Base-by-base conservation (phyloP, 2,113 vertebrate genomes). In the Oncorhynchus kisutch region DNA sequence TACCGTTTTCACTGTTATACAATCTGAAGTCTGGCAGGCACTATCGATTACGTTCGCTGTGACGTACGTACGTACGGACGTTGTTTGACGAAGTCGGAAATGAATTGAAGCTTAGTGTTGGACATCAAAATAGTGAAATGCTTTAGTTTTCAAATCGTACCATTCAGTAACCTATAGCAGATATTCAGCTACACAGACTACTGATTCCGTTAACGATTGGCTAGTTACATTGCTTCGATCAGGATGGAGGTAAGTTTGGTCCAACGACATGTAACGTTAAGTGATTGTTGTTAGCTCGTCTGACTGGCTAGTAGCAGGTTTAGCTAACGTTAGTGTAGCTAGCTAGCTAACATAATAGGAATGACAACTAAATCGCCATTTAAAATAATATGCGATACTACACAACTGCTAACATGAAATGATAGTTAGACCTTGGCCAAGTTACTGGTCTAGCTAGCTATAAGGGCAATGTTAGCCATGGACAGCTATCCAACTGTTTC, bases 171-270 rank as follows among this genome's bases (percentile, higher is more conserved):
- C 45, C 51, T 4, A 11, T 62, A 16, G 70, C 16, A 60, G 31
- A 16, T 13, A 59, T 14, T 71, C 5, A 12, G 22, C 70, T 24
- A 20, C 2, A 22, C 2, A 7, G 20, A n/a, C 1, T 7, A 29
- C 8, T 13, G 2, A 9, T 70, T 57, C 12, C 2, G 9, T n/a
- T 45, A 64, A 66, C 39, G 74, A 78, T 67, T 25, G 70, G 60
- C 71, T 78, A 75, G 67, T 67, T n/a, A 81, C 59, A 67, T 22
- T 72, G 67, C 48, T 24, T 12, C 64, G 76, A 60, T 65, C 12
- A 60, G 85, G 62, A 93, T 93, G 92, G 92, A 93, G 91, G 92
- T 93, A 89, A 91, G 82, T 65, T 70, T 78, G 39, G 7, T 66
- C 64, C 64, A 64, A 64, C 60, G 20, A 64, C 49, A 54, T 54